Base-by-base conservation (phyloP, 2,888 invertebrate species). In the Tuta absoluta region DNA sequence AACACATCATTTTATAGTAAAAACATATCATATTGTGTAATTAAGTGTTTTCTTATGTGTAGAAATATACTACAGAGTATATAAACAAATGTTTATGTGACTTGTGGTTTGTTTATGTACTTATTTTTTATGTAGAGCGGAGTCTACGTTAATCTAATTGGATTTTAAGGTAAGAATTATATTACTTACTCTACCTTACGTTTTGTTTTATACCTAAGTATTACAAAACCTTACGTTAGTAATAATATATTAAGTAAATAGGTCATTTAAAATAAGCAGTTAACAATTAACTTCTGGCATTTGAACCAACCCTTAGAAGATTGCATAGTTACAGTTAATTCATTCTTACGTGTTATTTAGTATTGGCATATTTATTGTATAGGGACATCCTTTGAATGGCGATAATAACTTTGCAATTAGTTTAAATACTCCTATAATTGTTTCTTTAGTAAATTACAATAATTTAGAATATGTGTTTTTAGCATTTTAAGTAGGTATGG, bases 91-190 rank as follows among this genome's bases (percentile, higher is more conserved):
- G 53, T 53, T 63, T 65, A 69, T 75, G 75, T 78, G 79, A 74
- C 74, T 73, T 75, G 77, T 77, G 78, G 63, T 69, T 70, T 63
- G 72, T 74, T 33, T 77, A 58, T 58, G 33, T 63, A 45, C 57
- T 63, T 48, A 63, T 17, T 48, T 48, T 48, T n/a, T 33, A 14
- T 28, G 37, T 57, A 21, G 24, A 48, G 58, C 33, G 63, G 58
- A 48, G 33, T 21, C 14, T n/a, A 45, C 72, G 68, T 69, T 72
- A 74, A 72, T 70, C 62, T 65, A 66, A 69, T 68, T 67, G 74
- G 72, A 73, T 71, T 72, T 62, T 67, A 78, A 79, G 79, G 79
- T 79, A 79, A 69, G 77, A 28, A 23, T 33, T n/a, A 21, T 17
- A 14, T 17, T 14, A 1, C 21, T 37, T n/a, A 17, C 1, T 45